Evolutionary conservation across 1,140 invertebrate genomes (phyloP), one percentile per base, ranked within the genome.

Genomic region (Musca domestica): DNA sequence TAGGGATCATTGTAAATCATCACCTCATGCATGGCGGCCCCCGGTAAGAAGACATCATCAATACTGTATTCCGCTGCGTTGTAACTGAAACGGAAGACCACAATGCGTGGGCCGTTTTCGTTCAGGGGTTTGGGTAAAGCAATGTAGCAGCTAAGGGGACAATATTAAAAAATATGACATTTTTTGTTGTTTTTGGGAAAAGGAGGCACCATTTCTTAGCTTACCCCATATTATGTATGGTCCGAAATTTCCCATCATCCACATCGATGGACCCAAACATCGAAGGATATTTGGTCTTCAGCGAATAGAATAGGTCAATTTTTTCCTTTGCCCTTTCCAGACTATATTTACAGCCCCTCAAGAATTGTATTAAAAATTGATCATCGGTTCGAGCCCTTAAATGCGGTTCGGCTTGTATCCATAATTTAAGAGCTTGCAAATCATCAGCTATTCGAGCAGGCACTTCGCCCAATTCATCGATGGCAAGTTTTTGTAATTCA

Each of bases 341-440:
- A 71, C 87, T 89, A 75, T 86, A 88, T 76, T 91, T 91, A 71
- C 85, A 86, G 52, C 88, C 87, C 12, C 88, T 82, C 27, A 90
- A 76, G 74, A 88, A 88, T 47, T 79, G 82, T 22, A 87, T 71
- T 14, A 89, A 69, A 76, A 85, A 86, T 76, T 87, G 85, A 72
- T 88, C 86, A 72, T 87, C 87, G 49, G 49, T 61, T n/a, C 74
- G 71, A 1, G 72, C 27, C 48, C 78, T 85, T 47, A 89, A 74
- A 75, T 89, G 86, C 0, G 86, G 84, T 70, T 88, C 86, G 75
- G 89, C 86, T 7, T 81, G 72, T n/a, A 89, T 81, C 88, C 88
- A 89, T 25, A 86, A 84, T 64, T 84, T 85, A 47, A 89, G 81
- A 65, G 83, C 75, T 48, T 80, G 67, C 3, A 89, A 72, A 74